These are phyloP conservation scores for Poeciliopsis presidionis DNA, from an alignment of 2,797 vertebrate genomes.

Conservation along the genomic window DNA sequence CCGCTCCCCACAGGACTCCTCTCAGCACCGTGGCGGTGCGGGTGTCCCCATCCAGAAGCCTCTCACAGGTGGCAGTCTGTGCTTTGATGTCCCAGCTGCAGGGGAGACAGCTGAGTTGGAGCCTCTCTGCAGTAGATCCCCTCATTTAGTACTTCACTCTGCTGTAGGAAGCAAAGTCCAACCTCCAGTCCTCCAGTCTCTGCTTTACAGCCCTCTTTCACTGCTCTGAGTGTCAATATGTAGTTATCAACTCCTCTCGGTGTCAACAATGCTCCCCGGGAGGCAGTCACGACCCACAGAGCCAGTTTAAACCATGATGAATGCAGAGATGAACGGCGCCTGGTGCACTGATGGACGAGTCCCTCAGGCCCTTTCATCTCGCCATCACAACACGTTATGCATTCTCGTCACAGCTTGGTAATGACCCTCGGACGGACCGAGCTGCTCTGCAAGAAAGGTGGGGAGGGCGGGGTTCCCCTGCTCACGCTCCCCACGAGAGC, in stretches of 20 bases:
- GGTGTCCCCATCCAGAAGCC: slow-evolving; percentile 54
- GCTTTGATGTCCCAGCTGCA: slow-evolving; percentile 62
- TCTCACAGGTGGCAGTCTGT: slow-evolving; percentile 56
- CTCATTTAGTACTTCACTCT: slow-evolving; percentile 47
- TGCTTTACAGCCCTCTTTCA: not conserved
- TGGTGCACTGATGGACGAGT: slow-evolving; percentile 21
- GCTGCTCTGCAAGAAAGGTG: slow-evolving; percentile 34
- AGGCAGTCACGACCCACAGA: slow-evolving; percentile 49
- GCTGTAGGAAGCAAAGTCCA: slow-evolving; percentile 51
- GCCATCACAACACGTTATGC: slow-evolving; percentile 38
- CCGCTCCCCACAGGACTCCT: slow-evolving; percentile 51
- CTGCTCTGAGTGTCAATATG: slow-evolving; percentile 62
- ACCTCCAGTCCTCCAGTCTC: slow-evolving; percentile 39
- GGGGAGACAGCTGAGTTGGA: slow-evolving; percentile 35
- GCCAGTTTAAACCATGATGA: slow-evolving; percentile 61
- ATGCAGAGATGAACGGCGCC: slow-evolving; percentile 34
- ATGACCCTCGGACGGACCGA: slow-evolving; percentile 67
- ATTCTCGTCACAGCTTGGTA: slow-evolving; percentile 66
- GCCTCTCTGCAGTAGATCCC: slow-evolving; percentile 31
- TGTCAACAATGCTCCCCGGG: slow-evolving; percentile 54
- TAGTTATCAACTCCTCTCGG: slow-evolving; percentile 58
- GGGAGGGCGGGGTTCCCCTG: slow-evolving; percentile 1
- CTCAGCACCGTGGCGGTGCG: slow-evolving; percentile 53
- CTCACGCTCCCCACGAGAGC: slow-evolving; percentile 23
- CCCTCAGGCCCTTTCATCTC: slow-evolving; percentile 61